These are phyloP conservation scores for Acestrorhynchus altus DNA, from an alignment of 2,797 vertebrate genomes.

Conservation along the genomic window DNA sequence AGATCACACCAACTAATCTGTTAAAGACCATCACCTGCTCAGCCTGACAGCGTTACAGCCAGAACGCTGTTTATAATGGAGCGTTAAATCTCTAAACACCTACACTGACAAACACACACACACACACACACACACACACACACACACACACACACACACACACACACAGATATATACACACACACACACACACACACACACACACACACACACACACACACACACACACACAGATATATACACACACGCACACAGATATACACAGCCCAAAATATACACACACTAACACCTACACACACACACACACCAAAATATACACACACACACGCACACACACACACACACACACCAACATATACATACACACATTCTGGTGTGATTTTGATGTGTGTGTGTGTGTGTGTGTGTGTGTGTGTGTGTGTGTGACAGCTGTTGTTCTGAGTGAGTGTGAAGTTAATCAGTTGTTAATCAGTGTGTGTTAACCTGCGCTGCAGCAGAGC, in stretches of 20 bases:
- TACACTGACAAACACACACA: not conserved
- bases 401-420: not conserved
- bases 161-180: no score
- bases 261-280: no score
- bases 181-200: no score
- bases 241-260: no score
- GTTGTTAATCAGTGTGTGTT: conserved; percentile 56
- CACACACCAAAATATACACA: no score
- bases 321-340: no score
- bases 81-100: not conserved
- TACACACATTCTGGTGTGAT: conserved; percentile 47
- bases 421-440: conserved; percentile 42
- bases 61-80: not conserved
- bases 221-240: no score
- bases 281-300: no score
- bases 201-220: no score
- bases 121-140: not conserved
- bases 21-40: not conserved
- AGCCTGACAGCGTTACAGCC: not conserved
- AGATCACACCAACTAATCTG: conserved; percentile 4
- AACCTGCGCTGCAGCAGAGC: conserved; percentile 51
- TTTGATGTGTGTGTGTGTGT: conserved; percentile 6
- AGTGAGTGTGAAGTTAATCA: conserved; percentile 59
- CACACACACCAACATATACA: not conserved
- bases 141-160: no score